phyloP scores from a whole-genome alignment of 2,797 vertebrate species.

The Tapirus indicus region DNA sequence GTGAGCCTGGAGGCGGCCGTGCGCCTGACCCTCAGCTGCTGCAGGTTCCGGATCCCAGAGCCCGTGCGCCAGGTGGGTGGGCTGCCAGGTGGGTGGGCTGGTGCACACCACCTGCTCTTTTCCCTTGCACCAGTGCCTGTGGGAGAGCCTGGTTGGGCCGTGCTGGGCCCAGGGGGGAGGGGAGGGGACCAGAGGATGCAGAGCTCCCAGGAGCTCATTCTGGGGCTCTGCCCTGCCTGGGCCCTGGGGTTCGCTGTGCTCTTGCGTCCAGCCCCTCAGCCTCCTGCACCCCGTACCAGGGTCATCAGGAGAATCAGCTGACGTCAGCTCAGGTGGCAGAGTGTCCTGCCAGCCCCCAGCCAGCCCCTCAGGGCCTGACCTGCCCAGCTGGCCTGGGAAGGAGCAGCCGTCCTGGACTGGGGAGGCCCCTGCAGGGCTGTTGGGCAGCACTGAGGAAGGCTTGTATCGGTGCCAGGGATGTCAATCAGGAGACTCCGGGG shows the following conservation, averaged over 20 bases:
- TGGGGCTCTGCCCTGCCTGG: background rate
- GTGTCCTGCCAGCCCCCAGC: no score
- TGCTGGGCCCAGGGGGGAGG: no score
- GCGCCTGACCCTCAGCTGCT: slow-evolving; percentile 92
- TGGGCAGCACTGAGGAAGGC: background rate
- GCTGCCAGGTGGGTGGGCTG: background rate
- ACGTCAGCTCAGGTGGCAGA: fast-evolving
- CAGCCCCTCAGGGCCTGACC: background rate
- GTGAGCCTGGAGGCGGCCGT: slow-evolving; percentile 93
- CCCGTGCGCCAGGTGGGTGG: slow-evolving; percentile 95
- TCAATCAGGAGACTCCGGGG: background rate
- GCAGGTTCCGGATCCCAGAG: slow-evolving; percentile 94
- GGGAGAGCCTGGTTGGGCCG: no score
- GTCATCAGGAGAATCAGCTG: background rate
- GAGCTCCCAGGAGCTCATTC: background rate
- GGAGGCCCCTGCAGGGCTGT: background rate
- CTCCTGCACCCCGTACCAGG: fast-evolving
- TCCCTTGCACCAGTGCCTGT: background rate
- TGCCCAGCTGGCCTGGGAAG: background rate
- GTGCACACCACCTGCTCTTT: fast-evolving
- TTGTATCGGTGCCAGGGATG: no score
- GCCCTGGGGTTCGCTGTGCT: background rate
- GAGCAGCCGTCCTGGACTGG: fast-evolving
- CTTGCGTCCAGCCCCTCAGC: background rate
- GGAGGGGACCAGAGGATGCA: background rate